Conservation (phyloP, 2,797 vertebrate genomes). For the Gallinago solitaria region DNA sequence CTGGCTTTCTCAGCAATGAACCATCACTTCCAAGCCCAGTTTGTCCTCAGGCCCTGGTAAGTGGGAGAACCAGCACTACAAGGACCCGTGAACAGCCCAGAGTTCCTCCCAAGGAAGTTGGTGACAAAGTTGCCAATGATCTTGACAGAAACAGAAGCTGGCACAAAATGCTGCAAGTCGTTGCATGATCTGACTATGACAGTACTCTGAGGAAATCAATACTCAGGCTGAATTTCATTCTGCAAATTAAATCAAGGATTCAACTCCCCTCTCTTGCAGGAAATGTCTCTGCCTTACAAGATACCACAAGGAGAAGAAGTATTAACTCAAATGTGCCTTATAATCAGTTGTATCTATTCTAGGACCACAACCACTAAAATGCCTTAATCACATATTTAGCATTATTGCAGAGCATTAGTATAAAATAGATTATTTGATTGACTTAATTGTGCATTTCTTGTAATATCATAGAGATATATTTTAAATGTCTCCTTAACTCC, state of each 20-base stretch:
- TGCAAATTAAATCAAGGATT: constrained; percentile 34
- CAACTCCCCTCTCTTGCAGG: background rate
- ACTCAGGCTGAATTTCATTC: constrained; percentile 17
- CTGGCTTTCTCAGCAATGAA: background rate
- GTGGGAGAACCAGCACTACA: background rate
- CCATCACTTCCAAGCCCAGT: background rate
- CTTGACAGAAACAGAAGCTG: constrained; percentile 38
- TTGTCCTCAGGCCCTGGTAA: background rate
- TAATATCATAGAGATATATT: background rate
- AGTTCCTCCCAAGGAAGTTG: background rate
- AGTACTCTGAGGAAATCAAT: constrained; percentile 31
- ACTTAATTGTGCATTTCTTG: background rate
- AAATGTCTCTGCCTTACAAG: background rate
- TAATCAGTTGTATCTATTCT: background rate
- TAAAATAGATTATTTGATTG: background rate
- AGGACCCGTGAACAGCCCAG: background rate
- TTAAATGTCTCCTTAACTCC: background rate
- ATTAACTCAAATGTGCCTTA: background rate
- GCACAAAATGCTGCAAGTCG: constrained; percentile 23
- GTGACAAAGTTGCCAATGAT: background rate
- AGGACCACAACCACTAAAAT: constrained; percentile 4
- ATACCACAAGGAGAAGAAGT: background rate
- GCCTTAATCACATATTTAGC: background rate
- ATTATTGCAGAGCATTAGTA: background rate
- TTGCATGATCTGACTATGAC: background rate